These are phyloP conservation scores for Ailurus styani DNA, from an alignment of 2,113 vertebrate species.

Conservation along the genomic window DNA sequence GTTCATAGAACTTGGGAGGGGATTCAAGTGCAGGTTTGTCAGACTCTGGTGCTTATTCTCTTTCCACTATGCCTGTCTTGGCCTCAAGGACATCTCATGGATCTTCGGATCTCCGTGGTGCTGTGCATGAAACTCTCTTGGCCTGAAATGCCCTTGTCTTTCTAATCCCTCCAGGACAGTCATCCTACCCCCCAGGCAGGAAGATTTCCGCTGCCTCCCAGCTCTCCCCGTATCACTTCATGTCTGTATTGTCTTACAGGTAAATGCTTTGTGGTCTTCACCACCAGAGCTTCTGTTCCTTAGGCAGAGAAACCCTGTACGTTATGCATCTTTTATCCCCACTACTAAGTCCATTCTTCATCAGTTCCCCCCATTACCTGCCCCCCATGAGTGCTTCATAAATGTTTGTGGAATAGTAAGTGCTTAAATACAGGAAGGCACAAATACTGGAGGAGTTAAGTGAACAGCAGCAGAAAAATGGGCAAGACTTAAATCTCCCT, in stretches of 20 bases:
- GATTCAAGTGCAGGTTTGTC: neutral
- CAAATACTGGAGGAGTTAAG: neutral
- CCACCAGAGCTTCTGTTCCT: neutral
- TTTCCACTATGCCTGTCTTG: neutral
- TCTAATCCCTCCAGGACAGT: neutral
- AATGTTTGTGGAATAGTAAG: neutral
- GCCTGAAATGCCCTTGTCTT: neutral
- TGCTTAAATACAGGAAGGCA: neutral
- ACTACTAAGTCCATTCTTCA: neutral
- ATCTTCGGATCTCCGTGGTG: neutral
- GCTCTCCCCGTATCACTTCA: neutral
- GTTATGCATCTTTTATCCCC: neutral
- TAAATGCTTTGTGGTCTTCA: neutral
- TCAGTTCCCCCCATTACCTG: neutral
- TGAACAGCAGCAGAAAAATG: neutral
- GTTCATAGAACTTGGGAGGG: neutral
- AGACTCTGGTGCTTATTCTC: neutral
- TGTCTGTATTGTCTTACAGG: neutral
- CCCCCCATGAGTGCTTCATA: neutral
- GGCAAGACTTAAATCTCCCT: neutral
- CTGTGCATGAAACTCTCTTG: neutral
- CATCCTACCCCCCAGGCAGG: neutral
- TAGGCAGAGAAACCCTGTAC: neutral
- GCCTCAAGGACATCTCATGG: accelerated
- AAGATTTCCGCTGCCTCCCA: neutral